These are phyloP conservation scores for Cylloceria caligata DNA, from an alignment of 2,888 invertebrate genomes.

Conservation along the genomic window DNA sequence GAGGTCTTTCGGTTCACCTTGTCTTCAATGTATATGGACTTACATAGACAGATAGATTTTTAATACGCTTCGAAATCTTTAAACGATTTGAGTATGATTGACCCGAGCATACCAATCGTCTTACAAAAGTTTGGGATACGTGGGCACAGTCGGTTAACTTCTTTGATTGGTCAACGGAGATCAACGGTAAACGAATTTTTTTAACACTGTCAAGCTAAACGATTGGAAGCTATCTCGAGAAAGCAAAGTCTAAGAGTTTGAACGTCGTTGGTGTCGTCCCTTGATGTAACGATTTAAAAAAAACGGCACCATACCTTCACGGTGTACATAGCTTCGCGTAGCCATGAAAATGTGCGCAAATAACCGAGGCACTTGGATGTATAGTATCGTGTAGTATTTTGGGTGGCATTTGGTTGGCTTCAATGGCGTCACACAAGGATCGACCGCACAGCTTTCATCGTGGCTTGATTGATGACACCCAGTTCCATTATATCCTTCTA, in stretches of 20 bases:
- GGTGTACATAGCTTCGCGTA: constrained; percentile 39
- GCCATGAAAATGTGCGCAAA: constrained; percentile 35
- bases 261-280: neutral
- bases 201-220: neutral
- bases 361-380: constrained; percentile 26
- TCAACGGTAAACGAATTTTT: neutral
- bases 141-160: no score
- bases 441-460: constrained; percentile 77
- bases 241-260: neutral
- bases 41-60: neutral
- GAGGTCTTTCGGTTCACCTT: no score
- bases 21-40: no score
- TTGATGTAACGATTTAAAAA: neutral
- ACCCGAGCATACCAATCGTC: no score
- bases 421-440: constrained; percentile 74
- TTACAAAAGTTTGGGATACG: no score
- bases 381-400: constrained; percentile 61
- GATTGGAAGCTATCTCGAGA: neutral
- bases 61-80: neutral
- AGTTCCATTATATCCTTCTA: constrained; percentile 68
- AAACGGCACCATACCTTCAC: neutral
- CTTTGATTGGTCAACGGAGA: neutral
- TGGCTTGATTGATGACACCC: constrained; percentile 79
- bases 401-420: constrained; percentile 72
- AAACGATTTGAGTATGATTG: no score